These are phyloP conservation scores for Syritta pipiens DNA, from an alignment of 2,888 invertebrate genomes.

Conservation along the genomic window DNA sequence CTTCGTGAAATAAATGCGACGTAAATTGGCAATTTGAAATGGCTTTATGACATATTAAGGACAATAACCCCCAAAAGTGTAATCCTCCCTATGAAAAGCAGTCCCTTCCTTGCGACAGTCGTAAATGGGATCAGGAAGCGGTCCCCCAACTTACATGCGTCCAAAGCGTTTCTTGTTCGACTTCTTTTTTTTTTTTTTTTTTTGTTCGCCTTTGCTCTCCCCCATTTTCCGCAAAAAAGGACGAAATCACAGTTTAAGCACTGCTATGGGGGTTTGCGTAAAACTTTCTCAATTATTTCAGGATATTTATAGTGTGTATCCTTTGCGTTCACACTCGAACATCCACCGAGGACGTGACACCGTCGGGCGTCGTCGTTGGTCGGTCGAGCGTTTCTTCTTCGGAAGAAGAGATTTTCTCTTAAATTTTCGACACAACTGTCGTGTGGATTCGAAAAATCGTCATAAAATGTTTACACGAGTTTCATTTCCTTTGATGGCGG, in stretches of 20 bases:
- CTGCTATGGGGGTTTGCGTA: constrained; percentile 62
- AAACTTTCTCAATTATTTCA: constrained; percentile 67
- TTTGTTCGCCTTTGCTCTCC: not conserved
- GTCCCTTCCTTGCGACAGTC: constrained; percentile 46
- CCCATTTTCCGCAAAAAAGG: constrained; percentile 37
- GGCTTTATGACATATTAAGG: constrained; percentile 69
- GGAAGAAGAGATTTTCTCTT: constrained; percentile 28
- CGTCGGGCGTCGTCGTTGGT: too few species aligned
- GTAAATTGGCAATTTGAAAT: constrained; percentile 68
- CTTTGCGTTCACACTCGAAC: constrained; percentile 40
- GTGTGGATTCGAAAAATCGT: constrained; percentile 51
- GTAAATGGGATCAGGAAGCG: constrained; percentile 57
- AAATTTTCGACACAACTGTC: constrained; percentile 33
- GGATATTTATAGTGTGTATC: constrained; percentile 65
- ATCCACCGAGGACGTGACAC: constrained; percentile 38
- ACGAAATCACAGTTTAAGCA: constrained; percentile 67
- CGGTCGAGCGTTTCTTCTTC: constrained; percentile 24
- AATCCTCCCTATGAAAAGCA: constrained; percentile 25
- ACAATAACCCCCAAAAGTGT: constrained; percentile 65
- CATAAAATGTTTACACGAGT: constrained; percentile 62
- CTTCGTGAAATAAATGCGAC: constrained; percentile 68
- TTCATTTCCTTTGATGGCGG: not conserved
- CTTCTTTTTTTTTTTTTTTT: constrained; percentile 15
- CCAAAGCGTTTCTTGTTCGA: constrained; percentile 16
- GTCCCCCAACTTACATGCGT: constrained; percentile 32